Evolutionary conservation across 2,113 vertebrate genomes (phyloP).

Genomic region (Synodontis membranacea): DNA sequence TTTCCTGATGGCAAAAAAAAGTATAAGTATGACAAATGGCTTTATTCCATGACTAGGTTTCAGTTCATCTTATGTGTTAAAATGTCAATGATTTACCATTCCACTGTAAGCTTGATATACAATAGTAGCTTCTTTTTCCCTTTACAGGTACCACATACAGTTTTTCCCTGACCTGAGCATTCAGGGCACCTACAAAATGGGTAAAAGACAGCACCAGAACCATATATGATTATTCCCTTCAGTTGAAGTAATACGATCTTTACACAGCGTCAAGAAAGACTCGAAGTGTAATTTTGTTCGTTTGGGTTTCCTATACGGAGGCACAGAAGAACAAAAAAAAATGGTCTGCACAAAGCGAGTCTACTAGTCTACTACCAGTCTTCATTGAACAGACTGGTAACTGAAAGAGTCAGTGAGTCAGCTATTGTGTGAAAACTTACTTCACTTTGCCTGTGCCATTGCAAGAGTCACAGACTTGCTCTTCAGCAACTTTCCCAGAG

Average conservation of each 20-base stretch:
- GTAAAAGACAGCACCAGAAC: background rate
- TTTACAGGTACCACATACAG: conserved; percentile 62
- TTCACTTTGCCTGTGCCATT: conserved; percentile 55
- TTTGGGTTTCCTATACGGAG: background rate
- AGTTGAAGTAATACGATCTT: background rate
- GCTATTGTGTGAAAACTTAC: conserved; percentile 44
- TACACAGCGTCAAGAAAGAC: background rate
- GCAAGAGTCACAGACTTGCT: conserved; percentile 51
- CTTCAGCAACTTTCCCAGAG: conserved; percentile 15
- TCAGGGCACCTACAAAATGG: conserved; percentile 51
- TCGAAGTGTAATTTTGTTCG: background rate
- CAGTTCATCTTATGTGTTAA: background rate
- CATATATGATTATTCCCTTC: background rate
- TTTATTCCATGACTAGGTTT: background rate
- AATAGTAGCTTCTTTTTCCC: conserved; percentile 64
- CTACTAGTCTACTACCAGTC: too few relatives aligned
- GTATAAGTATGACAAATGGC: background rate
- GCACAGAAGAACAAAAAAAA: background rate
- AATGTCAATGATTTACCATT: conserved; percentile 64
- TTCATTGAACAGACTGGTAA: background rate
- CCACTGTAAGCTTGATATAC: conserved; percentile 70
- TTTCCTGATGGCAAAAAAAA: conserved; percentile 57
- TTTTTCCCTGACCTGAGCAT: conserved; percentile 40
- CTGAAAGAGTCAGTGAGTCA: background rate
- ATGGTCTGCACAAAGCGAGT: background rate